Base-by-base conservation (phyloP, 2,888 invertebrate genomes). In the Carcina quercana region DNA sequence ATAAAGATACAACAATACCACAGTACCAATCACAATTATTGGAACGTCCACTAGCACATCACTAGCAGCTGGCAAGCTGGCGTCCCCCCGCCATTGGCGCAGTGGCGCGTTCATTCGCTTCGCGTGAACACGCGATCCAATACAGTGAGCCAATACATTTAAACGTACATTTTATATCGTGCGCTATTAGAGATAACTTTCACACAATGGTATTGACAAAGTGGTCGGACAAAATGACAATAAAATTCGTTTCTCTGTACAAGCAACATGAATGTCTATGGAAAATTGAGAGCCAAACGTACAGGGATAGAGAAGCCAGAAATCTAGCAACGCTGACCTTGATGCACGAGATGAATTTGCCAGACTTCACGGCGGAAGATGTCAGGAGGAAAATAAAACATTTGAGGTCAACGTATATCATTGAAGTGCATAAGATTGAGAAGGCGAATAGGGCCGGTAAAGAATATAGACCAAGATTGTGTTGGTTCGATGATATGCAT, bases 311-410 rank as follows among this genome's bases (percentile, higher is more conserved):
- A 30, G 30, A 14, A 22, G 35, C 35, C 6, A 28, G 34, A 25
- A 6, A 10, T 13, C 4, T 29, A 3, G 25, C 29, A 4, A 20
- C 29, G 12, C 19, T 10, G 20, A 25, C 25, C 15, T n/a, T 34
- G 19, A 25, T 29, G 14, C 14, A 13, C 3, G 25, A 15, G 11
- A 35, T 35, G 35, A 21, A 21, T 13, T 22, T 30, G 10, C 13
- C 13, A 2, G 30, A 30, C 15, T 22, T 35, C 5, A 27, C 27
- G 2, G 12, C 30, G 7, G 30, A 21, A n/a, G 35, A 35, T 5
- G 35, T 35, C 7, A 30, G 30, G 24, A 30, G 30, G 11, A 30
- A 35, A 26, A 35, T 30, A 15, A 30, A 22, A 22, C 27, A 35
- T 27, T 30, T 34, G 28, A 22, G 30, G 13, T 25, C 25, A 12